phyloP scores from a whole-genome alignment of 2,888 invertebrate species.

The Pecten maximus region DNA sequence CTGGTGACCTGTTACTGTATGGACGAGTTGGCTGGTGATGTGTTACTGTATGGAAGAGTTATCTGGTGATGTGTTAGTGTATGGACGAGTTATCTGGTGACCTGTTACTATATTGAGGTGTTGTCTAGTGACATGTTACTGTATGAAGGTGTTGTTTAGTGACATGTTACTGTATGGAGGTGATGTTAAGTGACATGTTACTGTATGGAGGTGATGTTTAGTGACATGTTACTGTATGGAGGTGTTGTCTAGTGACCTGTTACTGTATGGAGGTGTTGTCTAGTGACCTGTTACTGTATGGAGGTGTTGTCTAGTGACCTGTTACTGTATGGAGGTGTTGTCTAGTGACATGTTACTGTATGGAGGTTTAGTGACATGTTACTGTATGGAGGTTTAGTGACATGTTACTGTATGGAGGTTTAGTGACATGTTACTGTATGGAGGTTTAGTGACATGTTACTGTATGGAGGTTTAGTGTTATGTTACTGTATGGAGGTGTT shows the following conservation, averaged over 20 bases:
- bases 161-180: not conserved
- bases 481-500: not conserved
- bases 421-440: not conserved
- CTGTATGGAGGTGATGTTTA: too few relatives aligned
- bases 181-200: too few relatives aligned
- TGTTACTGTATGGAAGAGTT: not conserved
- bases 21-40: not conserved
- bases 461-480: not conserved
- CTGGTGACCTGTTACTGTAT: not conserved
- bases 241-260: too few relatives aligned
- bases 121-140: not conserved
- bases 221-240: too few relatives aligned
- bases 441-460: not conserved
- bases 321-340: not conserved
- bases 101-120: not conserved
- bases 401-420: not conserved
- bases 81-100: not conserved
- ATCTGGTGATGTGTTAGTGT: not conserved
- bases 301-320: too few relatives aligned
- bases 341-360: not conserved
- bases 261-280: too few relatives aligned
- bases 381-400: not conserved
- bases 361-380: not conserved
- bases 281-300: too few relatives aligned
- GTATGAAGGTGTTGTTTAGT: not conserved